A percentile compares a stretch with the other conserved stretches of the same genome.
phyloP scores from a whole-genome alignment of 1,140 invertebrate species.

The Rhopalosiphum padi region DNA sequence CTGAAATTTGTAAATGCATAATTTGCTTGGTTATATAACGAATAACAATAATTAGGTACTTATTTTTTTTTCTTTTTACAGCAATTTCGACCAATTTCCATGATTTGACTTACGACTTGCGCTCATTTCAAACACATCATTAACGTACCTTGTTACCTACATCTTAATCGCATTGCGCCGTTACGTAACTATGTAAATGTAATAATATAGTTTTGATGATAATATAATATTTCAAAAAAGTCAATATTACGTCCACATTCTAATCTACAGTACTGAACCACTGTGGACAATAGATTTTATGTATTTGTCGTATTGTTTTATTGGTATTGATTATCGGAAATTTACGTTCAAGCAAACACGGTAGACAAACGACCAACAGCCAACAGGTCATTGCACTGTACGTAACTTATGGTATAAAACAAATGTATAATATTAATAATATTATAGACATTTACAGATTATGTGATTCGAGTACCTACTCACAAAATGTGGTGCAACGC shows the following conservation, averaged over 20 bases:
- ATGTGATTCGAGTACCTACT: not conserved
- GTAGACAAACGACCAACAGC: not conserved
- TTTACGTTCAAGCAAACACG: not conserved
- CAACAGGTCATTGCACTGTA: slow-evolving; percentile 3
- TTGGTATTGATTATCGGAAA: not conserved
- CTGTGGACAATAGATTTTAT: slow-evolving; percentile 2
- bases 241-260: not conserved
- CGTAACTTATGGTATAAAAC: not conserved
- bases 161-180: not conserved
- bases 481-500: not conserved
- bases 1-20: too few species aligned
- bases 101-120: not conserved
- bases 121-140: not conserved
- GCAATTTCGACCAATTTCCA: not conserved
- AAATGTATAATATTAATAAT: not conserved
- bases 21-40: too few species aligned
- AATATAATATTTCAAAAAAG: not conserved
- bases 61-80: not conserved
- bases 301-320: not conserved
- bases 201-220: not conserved
- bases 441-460: not conserved
- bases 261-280: not conserved
- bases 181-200: not conserved
- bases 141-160: not conserved
- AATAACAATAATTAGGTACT: not conserved